A percentile compares a stretch with the other conserved stretches of the same genome.
These are phyloP conservation scores for Corythornis madagascariensis DNA, from an alignment of 2,113 vertebrate species.

Conservation along the genomic window DNA sequence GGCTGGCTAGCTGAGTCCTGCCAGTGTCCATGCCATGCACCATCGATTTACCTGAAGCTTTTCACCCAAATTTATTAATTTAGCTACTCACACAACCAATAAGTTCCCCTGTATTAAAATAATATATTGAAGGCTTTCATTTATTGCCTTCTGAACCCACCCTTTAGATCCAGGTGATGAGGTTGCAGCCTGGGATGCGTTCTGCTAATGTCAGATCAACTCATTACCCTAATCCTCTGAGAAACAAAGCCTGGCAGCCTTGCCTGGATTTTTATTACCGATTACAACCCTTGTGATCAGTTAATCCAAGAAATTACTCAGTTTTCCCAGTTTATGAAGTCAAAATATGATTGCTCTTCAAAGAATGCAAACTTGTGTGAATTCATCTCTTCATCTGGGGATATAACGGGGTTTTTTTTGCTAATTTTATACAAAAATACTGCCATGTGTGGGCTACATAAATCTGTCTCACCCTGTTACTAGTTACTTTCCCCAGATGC, in stretches of 20 bases:
- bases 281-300: conserved; percentile 67
- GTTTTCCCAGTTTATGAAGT: conserved; percentile 67
- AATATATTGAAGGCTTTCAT: conserved; percentile 28
- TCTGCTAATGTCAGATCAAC: conserved; percentile 46
- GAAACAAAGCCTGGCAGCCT: conserved; percentile 52
- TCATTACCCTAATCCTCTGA: conserved; percentile 43
- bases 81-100: not conserved
- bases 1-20: not conserved
- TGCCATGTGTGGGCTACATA: conserved; percentile 83
- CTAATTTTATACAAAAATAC: conserved; percentile 79
- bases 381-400: conserved; percentile 73
- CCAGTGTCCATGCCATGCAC: not conserved
- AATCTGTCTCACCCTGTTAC: conserved; percentile 77
- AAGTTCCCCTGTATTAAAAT: not conserved
- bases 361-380: conserved; percentile 69
- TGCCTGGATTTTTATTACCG: conserved; percentile 46
- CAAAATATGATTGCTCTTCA: conserved; percentile 73
- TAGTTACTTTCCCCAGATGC: conserved; percentile 74
- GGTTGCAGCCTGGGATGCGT: conserved; percentile 15
- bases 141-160: not conserved
- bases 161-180: not conserved
- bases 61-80: not conserved
- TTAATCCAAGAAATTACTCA: conserved; percentile 78
- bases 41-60: not conserved
- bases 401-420: conserved; percentile 73